Evolutionary conservation across 2,888 invertebrate species (phyloP), one percentile per base, ranked within the genome.

Genomic region (Euplagia quadripunctaria): DNA sequence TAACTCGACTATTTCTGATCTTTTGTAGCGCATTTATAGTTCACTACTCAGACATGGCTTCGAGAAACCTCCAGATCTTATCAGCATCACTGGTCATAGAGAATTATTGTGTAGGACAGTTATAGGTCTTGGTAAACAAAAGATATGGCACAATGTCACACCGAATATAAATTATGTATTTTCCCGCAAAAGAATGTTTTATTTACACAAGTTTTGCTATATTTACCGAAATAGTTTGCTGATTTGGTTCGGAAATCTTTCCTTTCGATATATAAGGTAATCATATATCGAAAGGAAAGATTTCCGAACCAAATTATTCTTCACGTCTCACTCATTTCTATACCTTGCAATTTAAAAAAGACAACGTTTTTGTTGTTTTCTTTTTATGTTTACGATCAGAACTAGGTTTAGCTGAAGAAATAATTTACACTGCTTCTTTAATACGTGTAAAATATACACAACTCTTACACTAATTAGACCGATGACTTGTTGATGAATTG

Each of bases 111-210:
- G 61, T 61, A 31, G 61, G 14, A 61, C 61, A 31, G 31, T 12
- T 17, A n/a, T 11, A 64, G 43, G 84, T 84, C 79, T 79, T 80
- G 82, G 87, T 88, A 89, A 90, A 90, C 89, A 90, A 89, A 89
- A 89, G 87, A 88, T 86, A 79, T 83, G 76, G 78, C 70, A 78
- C 74, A 73, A 84, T 85, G 85, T 88, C 85, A 84, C 83, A 82
- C 83, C 75, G 79, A 79, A 78, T 84, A 88, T 89, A 89, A 88
- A 89, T 89, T 87, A 88, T 88, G 88, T 86, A 88, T 86, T 82
- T 74, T 80, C 72, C 81, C 78, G 76, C 75, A 73, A 64, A 84
- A 83, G 80, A 85, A 86, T 86, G 84, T 86, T 81, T 86, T 82
- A 82, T 85, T 80, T 78, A 79, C 81, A 81, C 73, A 82, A 85